phyloP scores from a whole-genome alignment of 2,113 vertebrate genomes.

The Gymnarchus niloticus region DNA sequence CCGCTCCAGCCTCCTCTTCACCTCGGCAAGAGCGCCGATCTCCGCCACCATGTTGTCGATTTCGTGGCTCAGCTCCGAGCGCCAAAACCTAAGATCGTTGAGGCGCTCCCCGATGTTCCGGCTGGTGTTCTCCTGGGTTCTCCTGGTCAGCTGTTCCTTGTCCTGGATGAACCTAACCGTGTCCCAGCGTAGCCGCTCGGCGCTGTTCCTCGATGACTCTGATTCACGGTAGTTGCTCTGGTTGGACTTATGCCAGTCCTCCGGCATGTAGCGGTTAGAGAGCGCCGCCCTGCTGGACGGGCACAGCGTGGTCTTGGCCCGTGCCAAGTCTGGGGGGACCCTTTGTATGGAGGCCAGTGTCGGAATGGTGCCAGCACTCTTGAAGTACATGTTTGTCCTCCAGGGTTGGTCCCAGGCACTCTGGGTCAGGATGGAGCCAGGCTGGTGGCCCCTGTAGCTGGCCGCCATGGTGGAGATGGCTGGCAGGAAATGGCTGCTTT shows the following conservation, averaged over 20 bases:
- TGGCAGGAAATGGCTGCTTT: slow-evolving; percentile 71
- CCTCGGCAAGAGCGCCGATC: slow-evolving; percentile 69
- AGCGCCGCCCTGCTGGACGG: slow-evolving; percentile 69
- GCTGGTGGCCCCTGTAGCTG: slow-evolving; percentile 68
- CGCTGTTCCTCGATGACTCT: slow-evolving; percentile 67
- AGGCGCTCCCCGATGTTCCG: slow-evolving; percentile 77
- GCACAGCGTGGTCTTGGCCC: slow-evolving; percentile 68
- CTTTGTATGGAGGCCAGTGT: slow-evolving; percentile 53
- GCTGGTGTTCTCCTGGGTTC: slow-evolving; percentile 70
- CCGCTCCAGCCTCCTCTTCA: slow-evolving; percentile 80
- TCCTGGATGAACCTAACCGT: slow-evolving; percentile 78
- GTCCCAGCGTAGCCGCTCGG: slow-evolving; percentile 75
- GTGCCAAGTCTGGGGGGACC: slow-evolving; percentile 56
- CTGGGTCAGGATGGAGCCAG: slow-evolving; percentile 55
- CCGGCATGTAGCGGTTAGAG: slow-evolving; percentile 71
- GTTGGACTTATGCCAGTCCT: slow-evolving; percentile 85
- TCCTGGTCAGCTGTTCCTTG: slow-evolving; percentile 73
- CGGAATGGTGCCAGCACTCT: slow-evolving; percentile 54
- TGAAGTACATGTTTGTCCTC: slow-evolving; percentile 73
- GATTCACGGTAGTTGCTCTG: slow-evolving; percentile 76
- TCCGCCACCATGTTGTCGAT: slow-evolving; percentile 82
- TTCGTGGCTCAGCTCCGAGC: slow-evolving; percentile 78
- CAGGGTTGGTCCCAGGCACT: slow-evolving; percentile 64
- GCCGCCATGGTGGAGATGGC: slow-evolving; percentile 73
- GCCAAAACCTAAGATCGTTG: slow-evolving; percentile 86